These are phyloP conservation scores for Hirtodrosophila trivittata DNA, from an alignment of 2,888 invertebrate genomes.

Conservation along the genomic window DNA sequence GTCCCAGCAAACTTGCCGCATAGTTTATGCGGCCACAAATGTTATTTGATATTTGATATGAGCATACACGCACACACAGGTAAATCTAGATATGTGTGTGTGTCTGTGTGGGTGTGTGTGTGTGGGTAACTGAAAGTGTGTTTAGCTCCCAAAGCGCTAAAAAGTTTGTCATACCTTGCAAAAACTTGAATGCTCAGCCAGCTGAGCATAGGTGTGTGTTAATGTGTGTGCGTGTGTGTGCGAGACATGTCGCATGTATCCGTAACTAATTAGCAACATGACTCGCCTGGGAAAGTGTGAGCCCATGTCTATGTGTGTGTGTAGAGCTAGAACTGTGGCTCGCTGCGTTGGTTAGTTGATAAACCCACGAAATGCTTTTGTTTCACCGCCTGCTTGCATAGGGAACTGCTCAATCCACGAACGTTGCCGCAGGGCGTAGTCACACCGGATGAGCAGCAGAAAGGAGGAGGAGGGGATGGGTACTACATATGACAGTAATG, in stretches of 20 bases:
- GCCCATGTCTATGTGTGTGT: slow-evolving; percentile 13
- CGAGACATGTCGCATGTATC: slow-evolving; percentile 60
- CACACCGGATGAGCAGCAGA: no score
- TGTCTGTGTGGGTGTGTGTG: slow-evolving; percentile 4
- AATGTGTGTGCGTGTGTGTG: slow-evolving; percentile 20
- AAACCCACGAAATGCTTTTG: slow-evolving; percentile 68
- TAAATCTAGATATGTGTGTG: not conserved
- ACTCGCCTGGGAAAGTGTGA: slow-evolving; percentile 65
- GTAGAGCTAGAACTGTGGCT: slow-evolving; percentile 25
- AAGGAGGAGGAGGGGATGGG: not conserved
- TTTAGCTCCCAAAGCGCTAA: slow-evolving; percentile 53
- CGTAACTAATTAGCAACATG: slow-evolving; percentile 76
- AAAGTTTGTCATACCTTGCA: slow-evolving; percentile 50
- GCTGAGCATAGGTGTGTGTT: slow-evolving; percentile 2
- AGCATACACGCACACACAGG: slow-evolving; percentile 13
- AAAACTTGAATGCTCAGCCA: slow-evolving; percentile 52
- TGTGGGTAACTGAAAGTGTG: slow-evolving; percentile 11
- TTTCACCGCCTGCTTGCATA: slow-evolving; percentile 43
- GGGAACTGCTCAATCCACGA: not conserved
- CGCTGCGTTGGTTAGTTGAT: slow-evolving; percentile 56
- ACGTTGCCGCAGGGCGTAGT: not conserved
- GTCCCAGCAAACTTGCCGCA: slow-evolving; percentile 46
- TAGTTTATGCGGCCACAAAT: slow-evolving; percentile 55
- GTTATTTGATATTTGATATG: slow-evolving; percentile 60
- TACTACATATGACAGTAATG: slow-evolving; percentile 52